Conservation (phyloP, 1,140 invertebrate species). For the Steinernema khuongi region DNA sequence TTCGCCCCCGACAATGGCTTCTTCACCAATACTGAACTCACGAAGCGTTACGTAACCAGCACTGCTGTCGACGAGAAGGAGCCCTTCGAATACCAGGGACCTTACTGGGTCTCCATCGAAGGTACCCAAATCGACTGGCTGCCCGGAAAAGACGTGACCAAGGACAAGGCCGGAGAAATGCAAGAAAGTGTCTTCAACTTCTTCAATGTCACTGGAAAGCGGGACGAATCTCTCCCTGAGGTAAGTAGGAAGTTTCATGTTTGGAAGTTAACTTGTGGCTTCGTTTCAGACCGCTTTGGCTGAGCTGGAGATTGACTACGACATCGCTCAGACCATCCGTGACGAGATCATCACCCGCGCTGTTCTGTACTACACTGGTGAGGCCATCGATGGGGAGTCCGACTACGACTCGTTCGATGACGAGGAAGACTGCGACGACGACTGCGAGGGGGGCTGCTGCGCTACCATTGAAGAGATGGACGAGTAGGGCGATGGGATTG, state of each 20-base stretch:
- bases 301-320: constrained; percentile 60
- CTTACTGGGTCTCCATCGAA: constrained; percentile 87
- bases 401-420: background rate
- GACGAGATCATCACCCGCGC: constrained; percentile 59
- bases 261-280: background rate
- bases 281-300: constrained; percentile 21
- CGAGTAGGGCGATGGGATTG: constrained; percentile 58
- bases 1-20: constrained; percentile 91
- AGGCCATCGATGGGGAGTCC: constrained; percentile 21
- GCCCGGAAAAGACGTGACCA: constrained; percentile 90
- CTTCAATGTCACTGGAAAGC: constrained; percentile 67
- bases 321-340: constrained; percentile 61
- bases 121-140: constrained; percentile 87
- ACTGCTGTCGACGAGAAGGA: constrained; percentile 80
- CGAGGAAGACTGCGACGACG: constrained; percentile 11
- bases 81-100: constrained; percentile 92
- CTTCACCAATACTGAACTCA: constrained; percentile 86
- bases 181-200: constrained; percentile 93
- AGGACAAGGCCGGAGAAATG: constrained; percentile 83
- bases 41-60: constrained; percentile 90
- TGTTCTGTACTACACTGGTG: constrained; percentile 61
- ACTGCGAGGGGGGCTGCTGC: no score
- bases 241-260: background rate
- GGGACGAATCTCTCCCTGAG: background rate
- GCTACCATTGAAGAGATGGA: background rate